These are phyloP conservation scores for Chiridota heheva DNA, from an alignment of 35 echinoderm and acorn worm species.

Conservation along the genomic window DNA sequence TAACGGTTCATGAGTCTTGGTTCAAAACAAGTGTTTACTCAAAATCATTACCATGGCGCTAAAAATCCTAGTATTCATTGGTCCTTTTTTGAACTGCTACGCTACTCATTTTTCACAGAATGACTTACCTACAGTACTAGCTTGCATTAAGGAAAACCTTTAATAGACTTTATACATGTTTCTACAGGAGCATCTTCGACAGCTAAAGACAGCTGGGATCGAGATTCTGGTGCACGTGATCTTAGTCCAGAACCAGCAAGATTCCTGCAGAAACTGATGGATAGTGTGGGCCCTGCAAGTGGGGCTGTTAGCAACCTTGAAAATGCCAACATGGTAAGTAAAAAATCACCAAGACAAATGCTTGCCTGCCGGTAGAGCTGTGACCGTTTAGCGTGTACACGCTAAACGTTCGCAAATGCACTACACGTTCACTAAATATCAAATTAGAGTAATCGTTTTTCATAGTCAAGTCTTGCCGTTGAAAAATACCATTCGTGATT, in stretches of 20 bases:
- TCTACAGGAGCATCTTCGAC: slow-evolving; percentile 56
- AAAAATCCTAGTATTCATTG: background rate
- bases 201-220: slow-evolving; percentile 72
- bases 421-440: no score
- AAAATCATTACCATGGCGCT: background rate
- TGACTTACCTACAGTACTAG: background rate
- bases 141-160: background rate
- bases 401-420: no score
- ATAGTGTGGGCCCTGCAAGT: slow-evolving; percentile 38
- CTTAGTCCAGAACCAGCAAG: slow-evolving; percentile 84
- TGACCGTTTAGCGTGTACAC: no score
- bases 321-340: slow-evolving; percentile 73
- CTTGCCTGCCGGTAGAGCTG: no score
- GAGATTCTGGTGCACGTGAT: slow-evolving; percentile 81
- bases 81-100: background rate
- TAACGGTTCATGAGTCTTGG: background rate
- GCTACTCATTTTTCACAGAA: background rate
- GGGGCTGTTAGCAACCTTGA: slow-evolving; percentile 56
- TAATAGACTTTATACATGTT: background rate
- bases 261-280: slow-evolving; percentile 78
- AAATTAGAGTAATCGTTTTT: no score
- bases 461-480: no score
- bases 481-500: no score
- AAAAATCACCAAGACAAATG: background rate
- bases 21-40: background rate